These are phyloP conservation scores for Anomalospiza imberbis DNA, from an alignment of 2,797 vertebrate genomes.

Conservation along the genomic window DNA sequence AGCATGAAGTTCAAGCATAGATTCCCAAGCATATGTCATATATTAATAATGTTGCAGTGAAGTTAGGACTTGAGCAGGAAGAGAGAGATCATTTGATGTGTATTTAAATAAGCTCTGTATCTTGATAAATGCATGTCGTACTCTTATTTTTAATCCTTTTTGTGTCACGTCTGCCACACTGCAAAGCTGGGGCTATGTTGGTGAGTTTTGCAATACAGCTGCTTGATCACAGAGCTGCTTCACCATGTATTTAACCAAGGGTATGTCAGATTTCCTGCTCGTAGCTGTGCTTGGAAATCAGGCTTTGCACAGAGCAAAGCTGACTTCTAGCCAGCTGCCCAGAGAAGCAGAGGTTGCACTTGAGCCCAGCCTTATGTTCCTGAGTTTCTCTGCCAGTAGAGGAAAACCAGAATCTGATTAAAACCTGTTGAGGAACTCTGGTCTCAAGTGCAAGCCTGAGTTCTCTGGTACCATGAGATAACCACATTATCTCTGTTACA, in stretches of 20 bases:
- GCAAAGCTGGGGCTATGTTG: not conserved
- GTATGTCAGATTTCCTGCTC: not conserved
- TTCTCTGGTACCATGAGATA: not conserved
- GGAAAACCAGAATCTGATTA: not conserved
- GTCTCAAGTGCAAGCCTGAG: not conserved
- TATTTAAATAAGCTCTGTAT: not conserved
- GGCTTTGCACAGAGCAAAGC: not conserved
- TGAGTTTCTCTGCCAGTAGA: not conserved
- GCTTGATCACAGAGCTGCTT: not conserved
- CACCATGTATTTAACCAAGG: fast-evolving
- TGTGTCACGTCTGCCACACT: not conserved
- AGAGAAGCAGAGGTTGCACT: not conserved
- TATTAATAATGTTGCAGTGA: not conserved
- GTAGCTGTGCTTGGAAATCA: not conserved
- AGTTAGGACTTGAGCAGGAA: not conserved
- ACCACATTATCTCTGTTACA: not conserved
- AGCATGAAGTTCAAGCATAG: not conserved
- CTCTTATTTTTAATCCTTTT: not conserved
- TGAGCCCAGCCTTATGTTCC: not conserved
- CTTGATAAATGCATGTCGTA: not conserved
- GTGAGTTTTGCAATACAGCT: not conserved
- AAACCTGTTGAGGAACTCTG: not conserved
- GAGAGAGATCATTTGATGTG: not conserved
- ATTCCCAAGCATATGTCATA: not conserved
- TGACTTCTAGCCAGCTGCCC: not conserved